phyloP scores from a whole-genome alignment of 2,797 vertebrate genomes.

The Tenualosa thibaudeaui region DNA sequence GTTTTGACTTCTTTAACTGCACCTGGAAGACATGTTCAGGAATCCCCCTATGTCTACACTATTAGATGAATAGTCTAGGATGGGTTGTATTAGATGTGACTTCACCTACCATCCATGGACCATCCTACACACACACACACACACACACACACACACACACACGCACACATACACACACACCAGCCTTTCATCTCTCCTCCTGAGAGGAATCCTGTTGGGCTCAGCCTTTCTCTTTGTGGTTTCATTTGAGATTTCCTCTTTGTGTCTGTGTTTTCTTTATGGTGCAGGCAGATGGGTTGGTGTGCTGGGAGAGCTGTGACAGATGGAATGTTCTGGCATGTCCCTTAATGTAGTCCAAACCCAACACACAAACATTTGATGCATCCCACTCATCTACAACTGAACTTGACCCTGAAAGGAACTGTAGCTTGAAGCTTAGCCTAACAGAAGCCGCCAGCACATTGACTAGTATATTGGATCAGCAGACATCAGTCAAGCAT shows the following conservation, averaged over 20 bases:
- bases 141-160: background rate
- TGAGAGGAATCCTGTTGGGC: background rate
- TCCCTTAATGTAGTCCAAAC: too few species aligned
- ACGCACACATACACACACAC: background rate
- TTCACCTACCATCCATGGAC: background rate
- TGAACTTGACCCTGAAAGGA: background rate
- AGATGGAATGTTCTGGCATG: too few species aligned
- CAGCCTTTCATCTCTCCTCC: slow-evolving; percentile 10
- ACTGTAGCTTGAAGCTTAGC: background rate
- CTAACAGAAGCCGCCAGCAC: background rate
- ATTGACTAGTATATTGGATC: background rate
- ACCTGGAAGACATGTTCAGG: background rate
- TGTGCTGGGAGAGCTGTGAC: background rate
- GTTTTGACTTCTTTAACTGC: background rate
- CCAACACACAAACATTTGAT: background rate
- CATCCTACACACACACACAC: background rate
- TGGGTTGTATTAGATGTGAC: background rate
- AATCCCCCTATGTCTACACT: background rate
- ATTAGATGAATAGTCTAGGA: background rate
- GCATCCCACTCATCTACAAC: background rate
- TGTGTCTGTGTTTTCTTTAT: background rate
- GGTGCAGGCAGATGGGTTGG: background rate
- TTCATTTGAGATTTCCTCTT: background rate
- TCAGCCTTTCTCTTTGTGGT: background rate
- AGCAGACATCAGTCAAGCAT: background rate